These are phyloP conservation scores for Lepeophtheirus nordmannii DNA, from an alignment of 2,888 invertebrate species.

Conservation along the genomic window DNA sequence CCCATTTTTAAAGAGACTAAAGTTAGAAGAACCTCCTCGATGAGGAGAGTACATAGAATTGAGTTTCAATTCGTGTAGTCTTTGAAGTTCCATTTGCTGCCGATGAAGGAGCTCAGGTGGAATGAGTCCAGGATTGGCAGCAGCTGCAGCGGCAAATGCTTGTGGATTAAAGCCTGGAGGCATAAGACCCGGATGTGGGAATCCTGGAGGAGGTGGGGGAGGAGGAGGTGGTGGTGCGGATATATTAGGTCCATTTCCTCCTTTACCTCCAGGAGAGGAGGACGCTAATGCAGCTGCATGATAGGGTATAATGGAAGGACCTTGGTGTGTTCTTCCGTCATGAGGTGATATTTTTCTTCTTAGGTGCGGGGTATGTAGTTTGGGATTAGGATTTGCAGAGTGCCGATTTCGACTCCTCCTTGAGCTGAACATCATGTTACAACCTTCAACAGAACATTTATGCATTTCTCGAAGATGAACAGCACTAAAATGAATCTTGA, in stretches of 20 bases:
- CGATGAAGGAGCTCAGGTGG: constrained; percentile 26
- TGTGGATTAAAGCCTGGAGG: constrained; percentile 8
- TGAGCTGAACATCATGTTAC: constrained; percentile 98
- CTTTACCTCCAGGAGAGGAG: background rate
- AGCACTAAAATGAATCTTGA: constrained; percentile 97
- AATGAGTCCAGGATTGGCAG: constrained; percentile 26
- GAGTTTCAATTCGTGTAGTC: constrained; percentile 27
- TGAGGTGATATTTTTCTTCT: constrained; percentile 84
- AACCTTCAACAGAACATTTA: constrained; percentile 94
- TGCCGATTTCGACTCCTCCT: constrained; percentile 86
- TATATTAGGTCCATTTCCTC: constrained; percentile 34
- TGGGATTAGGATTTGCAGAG: constrained; percentile 95
- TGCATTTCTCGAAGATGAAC: constrained; percentile 99
- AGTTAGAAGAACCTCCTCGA: background rate
- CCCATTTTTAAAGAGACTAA: background rate
- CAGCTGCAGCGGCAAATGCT: constrained; percentile 37
- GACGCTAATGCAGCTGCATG: constrained; percentile 26
- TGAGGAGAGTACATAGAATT: constrained; percentile 24
- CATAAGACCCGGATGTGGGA: constrained; percentile 25
- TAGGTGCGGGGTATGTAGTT: constrained; percentile 85
- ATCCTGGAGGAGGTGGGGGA: constrained; percentile 27
- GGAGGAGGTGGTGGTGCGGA: constrained; percentile 30
- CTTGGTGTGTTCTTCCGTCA: constrained; percentile 73
- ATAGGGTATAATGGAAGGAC: constrained; percentile 32
- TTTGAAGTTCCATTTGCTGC: constrained; percentile 21